Percentiles rank a stretch among this genome's conserved stretches.
phyloP scores from a whole-genome alignment of 1,140 invertebrate genomes.

The Trachymyrmex cornetzi region DNA sequence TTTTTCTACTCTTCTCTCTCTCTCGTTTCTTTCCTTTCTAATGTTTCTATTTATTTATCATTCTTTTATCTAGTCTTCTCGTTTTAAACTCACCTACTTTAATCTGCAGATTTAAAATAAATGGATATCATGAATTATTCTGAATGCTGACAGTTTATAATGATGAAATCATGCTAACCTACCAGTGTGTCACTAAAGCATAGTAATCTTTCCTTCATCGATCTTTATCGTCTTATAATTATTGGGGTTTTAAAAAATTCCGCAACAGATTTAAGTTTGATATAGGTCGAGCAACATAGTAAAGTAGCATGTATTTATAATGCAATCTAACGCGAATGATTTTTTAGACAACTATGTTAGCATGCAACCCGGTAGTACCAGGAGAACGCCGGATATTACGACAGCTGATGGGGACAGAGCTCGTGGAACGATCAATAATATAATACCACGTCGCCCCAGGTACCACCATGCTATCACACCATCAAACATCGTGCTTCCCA shows the following conservation, averaged over 20 bases:
- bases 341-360: constrained; percentile 71
- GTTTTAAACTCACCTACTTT: constrained; percentile 3
- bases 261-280: neutral
- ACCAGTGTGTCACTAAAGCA: constrained; percentile 52
- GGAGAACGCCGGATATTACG: constrained; percentile 80
- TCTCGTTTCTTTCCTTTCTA: neutral
- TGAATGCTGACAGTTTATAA: constrained; percentile 68
- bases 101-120: constrained; percentile 67
- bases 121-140: constrained; percentile 70
- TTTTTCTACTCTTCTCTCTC: no score
- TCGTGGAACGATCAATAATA: constrained; percentile 84
- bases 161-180: constrained; percentile 65
- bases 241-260: constrained; percentile 15
- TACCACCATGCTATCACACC: constrained; percentile 81
- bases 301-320: constrained; percentile 24
- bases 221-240: constrained; percentile 64
- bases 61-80: neutral
- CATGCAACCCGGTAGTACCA: constrained; percentile 81
- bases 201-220: constrained; percentile 62
- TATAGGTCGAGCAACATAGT: neutral
- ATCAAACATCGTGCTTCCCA: constrained; percentile 76
- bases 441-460: constrained; percentile 82
- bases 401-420: constrained; percentile 82
- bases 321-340: constrained; percentile 53
- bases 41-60: neutral